Base-by-base conservation (phyloP, 2,888 invertebrate species). In the Tachystola acroxantha region DNA sequence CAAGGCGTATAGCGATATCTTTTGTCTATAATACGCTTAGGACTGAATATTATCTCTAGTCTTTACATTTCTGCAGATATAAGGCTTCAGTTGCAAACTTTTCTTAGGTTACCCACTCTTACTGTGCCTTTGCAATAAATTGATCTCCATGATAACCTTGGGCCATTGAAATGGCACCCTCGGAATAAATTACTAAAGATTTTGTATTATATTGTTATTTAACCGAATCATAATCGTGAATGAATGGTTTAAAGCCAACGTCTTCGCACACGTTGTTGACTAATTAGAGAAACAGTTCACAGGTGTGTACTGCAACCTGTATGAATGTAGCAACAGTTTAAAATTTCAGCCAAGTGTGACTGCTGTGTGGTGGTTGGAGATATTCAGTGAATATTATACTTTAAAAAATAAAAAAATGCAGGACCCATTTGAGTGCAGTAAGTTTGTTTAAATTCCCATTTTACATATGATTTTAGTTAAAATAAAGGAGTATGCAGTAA, bases 321-420 rank as follows among this genome's bases (percentile, higher is more conserved):
- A 55, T 85, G 85, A 84, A 84, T 43, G 43, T 73, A 79, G 84
- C 55, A 42, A 51, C 78, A 72, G 57, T 57, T 53, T 55, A 46
- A 36, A 61, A 53, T 79, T 82, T 81, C 79, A 79, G 76, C 71
- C 59, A 67, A 74, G 67, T 63, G 58, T 67, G 69, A 74, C 76
- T 48, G 44, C 41, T 47, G 57, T 54, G 49, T 42, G 43, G 46
- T 50, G 48, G 11, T 10, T 28, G 35, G 40, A 41, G 40, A 41
- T 37, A 42, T 48, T 59, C 45, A 50, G 50, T 51, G 42, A 34
- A 24, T 34, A 43, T 56, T 53, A 50, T 43, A n/a, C 49, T 45
- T 41, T 42, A 36, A 45, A 44, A 42, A 39, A 40, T 45, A 44
- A 42, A 39, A 40, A 29, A 50, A 80, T 81, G 76, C 70, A 68